Evolutionary conservation across 2,888 invertebrate genomes (phyloP), one percentile per base, ranked within the genome.

Genomic region (Diabrotica balteata): DNA sequence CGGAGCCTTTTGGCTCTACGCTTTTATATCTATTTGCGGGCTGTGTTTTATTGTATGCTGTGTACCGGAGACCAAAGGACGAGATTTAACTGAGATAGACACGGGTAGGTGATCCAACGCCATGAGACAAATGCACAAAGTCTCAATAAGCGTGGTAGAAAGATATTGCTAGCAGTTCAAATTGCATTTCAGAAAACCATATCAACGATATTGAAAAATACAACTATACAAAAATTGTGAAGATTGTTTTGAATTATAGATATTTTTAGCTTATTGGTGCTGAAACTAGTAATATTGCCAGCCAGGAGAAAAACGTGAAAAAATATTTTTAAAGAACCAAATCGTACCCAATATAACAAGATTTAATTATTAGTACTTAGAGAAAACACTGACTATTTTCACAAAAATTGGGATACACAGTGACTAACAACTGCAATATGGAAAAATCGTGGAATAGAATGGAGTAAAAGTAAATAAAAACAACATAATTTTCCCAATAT

Each of bases 21-120:
- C 94, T 0, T 90, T 90, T 63, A 90, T 94, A 79, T 93, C 94
- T 57, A 89, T 94, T 0, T 88, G 92, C 42, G 93, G 94, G 17
- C 85, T 95, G 9, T 90, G 94, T 81, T 96, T 95, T 82, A 93
- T 95, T 1, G 91, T 93, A 4, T 91, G 92, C 79, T 93, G 91
- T 81, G 93, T 96, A 8, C 96, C 96, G 0, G 96, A 96, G 85
- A 96, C 96, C 6, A 95, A 94, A 82, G 96, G 96, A 0, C 91
- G 91, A 76, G 94, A 95, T 80, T 86, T 96, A 76, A 94, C 94
- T 81, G 95, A 96, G 83, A 95, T 96, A 90, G 91, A 93, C 80
- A 89, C 91, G 50, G 73, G 69, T 59, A 82, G 83, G 78, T 83
- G 82, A 83, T 80, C 77, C 49, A 73, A 76, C 69, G 75, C 77